Evolutionary conservation across 2,888 invertebrate species (phyloP), one percentile per base, ranked within the genome.

Genomic region (Siphonodentalium dalli): DNA sequence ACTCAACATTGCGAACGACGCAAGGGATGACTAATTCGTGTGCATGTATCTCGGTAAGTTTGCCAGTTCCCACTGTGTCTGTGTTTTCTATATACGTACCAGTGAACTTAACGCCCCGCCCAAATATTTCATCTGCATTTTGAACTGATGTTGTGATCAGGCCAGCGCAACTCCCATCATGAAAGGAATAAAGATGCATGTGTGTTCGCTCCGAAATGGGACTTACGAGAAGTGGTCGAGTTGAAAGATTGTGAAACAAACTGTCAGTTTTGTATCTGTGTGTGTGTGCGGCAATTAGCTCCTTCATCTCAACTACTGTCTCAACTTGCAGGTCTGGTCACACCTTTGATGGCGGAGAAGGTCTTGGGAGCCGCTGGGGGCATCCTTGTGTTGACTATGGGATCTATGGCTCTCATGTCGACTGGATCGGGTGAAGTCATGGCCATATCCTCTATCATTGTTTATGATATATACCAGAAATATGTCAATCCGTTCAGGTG

Each of bases 351-450:
- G 29, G 79, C 80, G 2, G 75, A 78, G 58, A 71, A 67, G 29
- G 63, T 80, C 8, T 56, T 80, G 31, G 80, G 80, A 2, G 72
- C 68, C 6, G 71, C 73, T 2, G 80, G 80, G 0, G 76, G 77
- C 11, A 73, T 79, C 29, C 66, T 80, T 28, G 64, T 81, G 3
- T 60, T 79, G 29, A 73, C 79, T 6, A 74, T 80, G 69, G 76
- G 78, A 13, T 77, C 80, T n/a, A 79, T 80, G 80, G 77, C 74
- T 0, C 63, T 75, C 34, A 75, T 75, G 75, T 75, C 75, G 3
- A 75, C 75, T 0, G 75, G 75, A 4, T 77, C 77, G 1, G 76
- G 78, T 1, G 80, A 80, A 54, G 77, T 80, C 2, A 78, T 80
- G 71, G 80, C 80, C 3, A 76, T 80, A 27, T 75, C 78, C 1